Percentiles rank a stretch among this genome's conserved stretches.
Evolutionary conservation across 2,888 invertebrate genomes (phyloP).

Genomic region (Bombylius major): DNA sequence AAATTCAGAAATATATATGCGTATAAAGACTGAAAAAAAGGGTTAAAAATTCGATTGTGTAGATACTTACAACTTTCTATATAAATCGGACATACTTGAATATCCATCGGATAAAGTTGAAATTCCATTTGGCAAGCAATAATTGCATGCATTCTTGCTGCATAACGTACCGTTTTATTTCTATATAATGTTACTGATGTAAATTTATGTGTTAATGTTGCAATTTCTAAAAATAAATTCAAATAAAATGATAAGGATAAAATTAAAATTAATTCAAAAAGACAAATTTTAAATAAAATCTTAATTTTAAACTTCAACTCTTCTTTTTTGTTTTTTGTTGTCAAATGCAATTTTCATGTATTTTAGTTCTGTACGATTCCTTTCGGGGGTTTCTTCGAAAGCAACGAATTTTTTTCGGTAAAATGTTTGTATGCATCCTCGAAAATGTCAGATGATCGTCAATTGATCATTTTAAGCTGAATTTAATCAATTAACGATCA

Average conservation of each 20-base stretch:
- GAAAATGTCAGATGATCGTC: too few species aligned
- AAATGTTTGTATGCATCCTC: too few species aligned
- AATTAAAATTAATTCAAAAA: constrained; percentile 17
- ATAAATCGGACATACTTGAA: constrained; percentile 70
- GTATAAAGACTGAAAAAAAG: neutral
- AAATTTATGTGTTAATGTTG: constrained; percentile 65
- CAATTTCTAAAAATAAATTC: constrained; percentile 51
- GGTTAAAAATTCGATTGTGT: too few species aligned
- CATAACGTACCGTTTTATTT: constrained; percentile 68
- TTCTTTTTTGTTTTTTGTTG: neutral
- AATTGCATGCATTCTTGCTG: constrained; percentile 72
- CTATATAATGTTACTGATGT: constrained; percentile 67
- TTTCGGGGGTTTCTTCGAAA: too few species aligned
- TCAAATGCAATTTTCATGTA: neutral
- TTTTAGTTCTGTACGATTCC: too few species aligned
- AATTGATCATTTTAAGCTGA: too few species aligned
- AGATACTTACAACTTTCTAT: constrained; percentile 69
- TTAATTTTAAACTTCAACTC: too few species aligned
- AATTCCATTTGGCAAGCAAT: constrained; percentile 82
- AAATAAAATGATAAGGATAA: constrained; percentile 14
- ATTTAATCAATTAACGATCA: too few species aligned
- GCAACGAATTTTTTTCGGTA: too few species aligned
- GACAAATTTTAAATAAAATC: too few species aligned
- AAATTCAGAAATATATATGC: too few species aligned
- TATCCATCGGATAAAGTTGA: constrained; percentile 75